These are phyloP conservation scores for Cataglyphis rosenhaueri DNA, from an alignment of 2,888 invertebrate species.

Conservation along the genomic window DNA sequence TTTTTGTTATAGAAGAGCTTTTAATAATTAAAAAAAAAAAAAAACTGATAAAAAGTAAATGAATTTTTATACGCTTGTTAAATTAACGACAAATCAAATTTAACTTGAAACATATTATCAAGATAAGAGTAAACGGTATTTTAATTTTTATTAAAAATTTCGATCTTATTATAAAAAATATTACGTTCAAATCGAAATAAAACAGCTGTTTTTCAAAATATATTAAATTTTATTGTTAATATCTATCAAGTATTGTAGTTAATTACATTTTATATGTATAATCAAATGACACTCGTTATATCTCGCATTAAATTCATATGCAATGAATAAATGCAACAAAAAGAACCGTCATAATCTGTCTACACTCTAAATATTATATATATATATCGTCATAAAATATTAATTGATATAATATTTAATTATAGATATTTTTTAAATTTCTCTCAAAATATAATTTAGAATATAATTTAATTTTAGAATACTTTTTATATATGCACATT, in stretches of 20 bases:
- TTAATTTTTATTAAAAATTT: slow-evolving; percentile 11
- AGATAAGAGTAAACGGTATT: neutral
- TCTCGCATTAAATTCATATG: too few relatives aligned
- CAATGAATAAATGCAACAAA: too few relatives aligned
- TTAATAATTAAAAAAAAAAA: neutral
- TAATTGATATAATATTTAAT: neutral
- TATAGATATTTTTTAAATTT: neutral
- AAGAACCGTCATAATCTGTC: too few relatives aligned
- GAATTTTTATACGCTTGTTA: neutral
- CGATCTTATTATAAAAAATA: slow-evolving; percentile 10
- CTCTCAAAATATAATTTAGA: neutral
- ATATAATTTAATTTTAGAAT: neutral
- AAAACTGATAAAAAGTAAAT: neutral
- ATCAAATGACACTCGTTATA: neutral
- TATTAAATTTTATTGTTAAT: neutral
- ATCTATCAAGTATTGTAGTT: neutral
- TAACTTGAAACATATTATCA: neutral
- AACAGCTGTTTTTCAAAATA: neutral
- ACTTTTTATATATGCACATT: neutral
- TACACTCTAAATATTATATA: too few relatives aligned
- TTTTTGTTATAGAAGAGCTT: neutral
- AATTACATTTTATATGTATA: slow-evolving; percentile 5
- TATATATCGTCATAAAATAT: neutral
- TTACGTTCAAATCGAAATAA: neutral
- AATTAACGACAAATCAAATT: neutral